These are phyloP conservation scores for Panthera leo DNA, from an alignment of 2,113 vertebrate genomes.

Conservation along the genomic window DNA sequence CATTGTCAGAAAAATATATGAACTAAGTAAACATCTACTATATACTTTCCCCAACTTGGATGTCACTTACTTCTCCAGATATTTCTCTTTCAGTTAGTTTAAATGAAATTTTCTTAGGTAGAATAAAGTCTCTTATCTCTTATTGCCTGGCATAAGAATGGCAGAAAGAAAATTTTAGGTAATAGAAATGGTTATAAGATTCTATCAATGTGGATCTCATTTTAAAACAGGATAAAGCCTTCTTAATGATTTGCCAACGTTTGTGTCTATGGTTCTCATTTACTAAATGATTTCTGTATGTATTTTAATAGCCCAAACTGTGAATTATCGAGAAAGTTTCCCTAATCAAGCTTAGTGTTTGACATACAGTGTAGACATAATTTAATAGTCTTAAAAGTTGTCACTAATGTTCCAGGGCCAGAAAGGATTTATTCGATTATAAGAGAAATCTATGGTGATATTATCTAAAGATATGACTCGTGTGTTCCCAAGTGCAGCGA, in stretches of 20 bases:
- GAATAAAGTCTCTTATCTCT: background rate
- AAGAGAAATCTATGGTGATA: background rate
- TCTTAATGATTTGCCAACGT: background rate
- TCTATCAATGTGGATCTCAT: background rate
- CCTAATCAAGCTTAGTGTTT: background rate
- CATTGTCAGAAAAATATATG: slow-evolving; percentile 1
- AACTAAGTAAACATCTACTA: background rate
- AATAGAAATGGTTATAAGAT: background rate
- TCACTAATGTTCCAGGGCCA: background rate
- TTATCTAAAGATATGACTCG: background rate
- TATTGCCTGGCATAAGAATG: background rate
- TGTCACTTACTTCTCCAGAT: background rate
- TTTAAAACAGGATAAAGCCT: background rate
- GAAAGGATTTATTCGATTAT: background rate
- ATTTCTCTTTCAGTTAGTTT: background rate
- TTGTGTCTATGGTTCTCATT: background rate
- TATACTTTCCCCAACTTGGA: background rate
- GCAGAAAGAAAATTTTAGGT: background rate
- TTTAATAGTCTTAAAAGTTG: slow-evolving; percentile 27
- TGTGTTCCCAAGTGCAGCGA: background rate
- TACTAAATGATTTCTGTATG: background rate
- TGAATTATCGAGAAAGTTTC: background rate
- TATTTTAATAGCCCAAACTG: background rate
- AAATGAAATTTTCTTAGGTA: background rate
- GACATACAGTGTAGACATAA: background rate